Conservation (phyloP, 2,797 vertebrate species). For the Xenops minutus region DNA sequence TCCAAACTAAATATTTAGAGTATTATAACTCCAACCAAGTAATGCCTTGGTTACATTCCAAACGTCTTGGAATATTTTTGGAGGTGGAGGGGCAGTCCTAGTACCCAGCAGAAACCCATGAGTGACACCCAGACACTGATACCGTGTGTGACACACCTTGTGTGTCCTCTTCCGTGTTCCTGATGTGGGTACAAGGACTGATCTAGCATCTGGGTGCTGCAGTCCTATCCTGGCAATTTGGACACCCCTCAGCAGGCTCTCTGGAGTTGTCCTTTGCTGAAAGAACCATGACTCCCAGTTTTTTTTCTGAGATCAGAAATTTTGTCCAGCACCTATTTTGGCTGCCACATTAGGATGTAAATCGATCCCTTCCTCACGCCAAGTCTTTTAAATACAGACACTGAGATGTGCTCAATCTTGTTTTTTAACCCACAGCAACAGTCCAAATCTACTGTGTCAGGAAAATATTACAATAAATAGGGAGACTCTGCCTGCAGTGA, state of each 20-base stretch:
- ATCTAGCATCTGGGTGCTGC: rapidly evolving
- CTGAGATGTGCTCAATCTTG: neutral
- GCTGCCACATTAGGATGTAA: neutral
- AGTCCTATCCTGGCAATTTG: neutral
- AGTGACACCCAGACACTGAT: neutral
- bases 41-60: slow-evolving; percentile 39
- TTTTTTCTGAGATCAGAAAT: neutral
- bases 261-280: neutral
- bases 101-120: neutral
- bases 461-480: neutral
- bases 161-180: neutral
- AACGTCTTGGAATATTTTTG: slow-evolving; percentile 1
- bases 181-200: neutral
- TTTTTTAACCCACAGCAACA: neutral
- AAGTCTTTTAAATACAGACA: neutral
- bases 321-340: neutral
- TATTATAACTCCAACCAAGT: slow-evolving; percentile 1
- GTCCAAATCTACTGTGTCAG: neutral
- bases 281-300: neutral
- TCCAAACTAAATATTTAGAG: slow-evolving; percentile 42
- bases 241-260: neutral
- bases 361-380: neutral
- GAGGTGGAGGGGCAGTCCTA: neutral
- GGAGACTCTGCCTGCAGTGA: neutral
- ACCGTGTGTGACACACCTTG: rapidly evolving